Evolutionary conservation across 2,888 invertebrate species (phyloP).

Genomic region (Drosophila lutescens): DNA sequence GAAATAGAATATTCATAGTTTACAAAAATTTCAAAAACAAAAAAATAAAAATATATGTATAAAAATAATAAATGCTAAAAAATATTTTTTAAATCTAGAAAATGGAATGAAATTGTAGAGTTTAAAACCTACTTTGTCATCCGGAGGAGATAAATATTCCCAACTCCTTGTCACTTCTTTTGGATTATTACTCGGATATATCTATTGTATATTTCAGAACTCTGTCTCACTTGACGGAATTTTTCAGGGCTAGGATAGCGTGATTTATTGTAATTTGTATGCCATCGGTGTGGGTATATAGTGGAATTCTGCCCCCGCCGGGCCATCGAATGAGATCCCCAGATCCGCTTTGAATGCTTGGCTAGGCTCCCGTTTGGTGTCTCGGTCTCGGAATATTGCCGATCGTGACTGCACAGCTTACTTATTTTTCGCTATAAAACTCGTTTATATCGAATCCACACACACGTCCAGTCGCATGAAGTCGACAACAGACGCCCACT

Average conservation of each 20-base stretch:
- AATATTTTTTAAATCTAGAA: too few species aligned
- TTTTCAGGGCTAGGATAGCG: constrained; percentile 13
- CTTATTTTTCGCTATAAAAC: constrained; percentile 56
- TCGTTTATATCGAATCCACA: constrained; percentile 53
- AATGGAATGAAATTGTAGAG: too few species aligned
- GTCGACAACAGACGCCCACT: constrained; percentile 41
- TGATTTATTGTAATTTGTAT: constrained; percentile 61
- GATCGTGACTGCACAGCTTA: constrained; percentile 57
- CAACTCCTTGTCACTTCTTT: too few species aligned
- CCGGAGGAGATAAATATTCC: neutral
- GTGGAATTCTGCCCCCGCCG: constrained; percentile 8
- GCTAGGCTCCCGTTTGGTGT: constrained; percentile 27
- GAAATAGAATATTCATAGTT: too few species aligned
- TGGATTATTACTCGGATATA: neutral
- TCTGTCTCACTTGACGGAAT: too few species aligned
- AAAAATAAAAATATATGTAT: too few species aligned
- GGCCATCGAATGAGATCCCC: neutral
- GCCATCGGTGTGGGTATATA: constrained; percentile 55
- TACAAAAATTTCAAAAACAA: too few species aligned
- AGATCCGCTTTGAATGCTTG: constrained; percentile 33
- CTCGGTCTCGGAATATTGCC: constrained; percentile 32
- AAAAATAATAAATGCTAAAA: too few species aligned
- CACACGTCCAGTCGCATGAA: constrained; percentile 27
- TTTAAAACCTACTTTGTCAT: too few species aligned
- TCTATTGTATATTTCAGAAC: neutral